Evolutionary conservation across 2,797 vertebrate species (phyloP), one percentile per base, ranked within the genome.

Genomic region (Allenopithecus nigroviridis): DNA sequence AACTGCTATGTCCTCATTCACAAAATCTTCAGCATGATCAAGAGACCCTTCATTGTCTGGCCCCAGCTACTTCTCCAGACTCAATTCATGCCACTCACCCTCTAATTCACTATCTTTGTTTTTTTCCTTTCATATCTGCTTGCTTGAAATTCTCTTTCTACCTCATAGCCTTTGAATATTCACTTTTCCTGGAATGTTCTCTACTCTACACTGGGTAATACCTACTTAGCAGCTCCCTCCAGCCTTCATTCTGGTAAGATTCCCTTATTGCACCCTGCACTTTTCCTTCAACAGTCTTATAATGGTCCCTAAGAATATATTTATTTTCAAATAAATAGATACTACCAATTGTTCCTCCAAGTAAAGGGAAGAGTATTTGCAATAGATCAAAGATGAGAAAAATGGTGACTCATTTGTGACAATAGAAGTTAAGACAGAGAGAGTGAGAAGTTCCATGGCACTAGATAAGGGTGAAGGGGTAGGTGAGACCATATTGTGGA

Each of bases 291-390:
- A 84, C 8, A 6, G 4, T 26, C 39, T 89, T 79, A 50, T n/a
- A 13, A 57, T 87, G 1, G 16, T 79, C 53, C 89, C 1, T 76
- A 81, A 75, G 2, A 70, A 59, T 43, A 50, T 74, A 33, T 43
- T 76, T 95, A 92, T 21, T 90, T 92, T 46, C 59, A 14, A 97
- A 78, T 43, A n/a, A 91, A 87, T 57, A 13, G 68, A 87, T 78
- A 48, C 10, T 92, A 2, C 26, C 24, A 84, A n/a, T 59, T 74
- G 16, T 41, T 81, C 16, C 11, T 84, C 59, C 55, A 92, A 79
- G 36, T 64, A 93, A 70, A 81, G 4, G 24, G 33, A 87, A 93
- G 24, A 90, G 2, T 43, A 86, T 92, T 92, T 41, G n/a, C 11
- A 85, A 86, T 81, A 83, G 14, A 59, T 57, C 16, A 91, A 17